phyloP scores from a whole-genome alignment of 2,797 vertebrate species.

The Characodon lateralis region DNA sequence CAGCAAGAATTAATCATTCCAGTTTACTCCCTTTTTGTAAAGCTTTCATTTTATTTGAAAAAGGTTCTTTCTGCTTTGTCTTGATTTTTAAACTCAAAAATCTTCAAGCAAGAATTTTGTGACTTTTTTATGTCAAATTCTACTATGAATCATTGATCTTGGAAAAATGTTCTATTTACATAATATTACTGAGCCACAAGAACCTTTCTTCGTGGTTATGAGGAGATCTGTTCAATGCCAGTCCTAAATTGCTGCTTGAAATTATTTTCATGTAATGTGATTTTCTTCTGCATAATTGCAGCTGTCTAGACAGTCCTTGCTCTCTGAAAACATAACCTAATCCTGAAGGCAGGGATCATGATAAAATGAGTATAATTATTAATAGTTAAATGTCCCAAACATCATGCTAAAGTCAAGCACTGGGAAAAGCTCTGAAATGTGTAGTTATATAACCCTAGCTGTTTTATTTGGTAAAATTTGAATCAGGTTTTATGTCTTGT shows the following conservation, averaged over 20 bases:
- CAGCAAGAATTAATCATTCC: background rate
- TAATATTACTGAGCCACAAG: background rate
- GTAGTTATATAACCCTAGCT: background rate
- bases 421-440: background rate
- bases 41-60: background rate
- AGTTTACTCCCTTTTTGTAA: background rate
- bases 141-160: background rate
- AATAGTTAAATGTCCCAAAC: background rate
- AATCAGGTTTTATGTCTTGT: background rate
- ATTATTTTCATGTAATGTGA: background rate
- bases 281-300: background rate
- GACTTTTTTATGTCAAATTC: background rate
- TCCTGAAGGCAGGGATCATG: background rate
- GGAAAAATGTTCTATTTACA: background rate
- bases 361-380: background rate
- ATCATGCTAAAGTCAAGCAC: background rate
- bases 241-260: background rate
- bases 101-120: background rate
- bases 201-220: background rate
- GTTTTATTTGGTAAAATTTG: background rate
- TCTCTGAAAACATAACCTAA: background rate
- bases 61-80: background rate
- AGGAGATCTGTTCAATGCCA: background rate
- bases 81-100: background rate
- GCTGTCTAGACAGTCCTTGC: background rate